Evolutionary conservation across 23 tunicate genomes (phyloP), one percentile per base, ranked within the genome.

Genomic region (Halocynthia roretzi): DNA sequence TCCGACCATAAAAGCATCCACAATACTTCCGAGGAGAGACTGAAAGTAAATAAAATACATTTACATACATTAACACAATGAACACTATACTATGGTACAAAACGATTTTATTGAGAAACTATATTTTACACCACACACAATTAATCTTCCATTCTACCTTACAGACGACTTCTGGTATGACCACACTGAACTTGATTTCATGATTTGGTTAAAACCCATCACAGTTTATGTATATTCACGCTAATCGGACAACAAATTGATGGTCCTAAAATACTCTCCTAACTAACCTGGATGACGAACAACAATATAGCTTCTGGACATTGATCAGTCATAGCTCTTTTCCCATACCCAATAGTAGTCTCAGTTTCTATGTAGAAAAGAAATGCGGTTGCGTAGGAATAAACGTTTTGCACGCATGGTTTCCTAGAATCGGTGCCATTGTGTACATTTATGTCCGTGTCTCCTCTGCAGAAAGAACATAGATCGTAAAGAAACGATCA

Each of bases 1-100:
- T 7, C 99, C 99, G 57, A 96, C 91, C 92, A 96, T 85, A 60
- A 96, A 86, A 6, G 99, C 93, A 72, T 96, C 99, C 80, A 96
- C 91, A 17, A 96, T 86, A 63, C 91, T 96, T 22, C 93, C 99
- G 8, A 96, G 77, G 49, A 96, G 70, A 54, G 92, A 80, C 96
- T 93, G 80, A 17, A 12, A 68, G 20, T n/a, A 14, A n/a, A 15
- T 61, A 56, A 76, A 76, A 23, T 10, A 78, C 10, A 9, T 20
- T 21, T 67, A 31, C 44, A 31, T 31, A 31, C 44, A 31, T 31
- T 31, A 31, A 31, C 44, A 31, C 44, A 31, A 31, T 31, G 44
- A 4, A 31, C 44, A 31, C 44, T 31, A 0, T 31, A 4, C 44
- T 31, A 31, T 31, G 44, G 44, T 31, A 31, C 44, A 4, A 31